A percentile compares a stretch with the other conserved stretches of the same genome.
Evolutionary conservation across 2,797 vertebrate genomes (phyloP).

Genomic region (Hippocampus kuda): DNA sequence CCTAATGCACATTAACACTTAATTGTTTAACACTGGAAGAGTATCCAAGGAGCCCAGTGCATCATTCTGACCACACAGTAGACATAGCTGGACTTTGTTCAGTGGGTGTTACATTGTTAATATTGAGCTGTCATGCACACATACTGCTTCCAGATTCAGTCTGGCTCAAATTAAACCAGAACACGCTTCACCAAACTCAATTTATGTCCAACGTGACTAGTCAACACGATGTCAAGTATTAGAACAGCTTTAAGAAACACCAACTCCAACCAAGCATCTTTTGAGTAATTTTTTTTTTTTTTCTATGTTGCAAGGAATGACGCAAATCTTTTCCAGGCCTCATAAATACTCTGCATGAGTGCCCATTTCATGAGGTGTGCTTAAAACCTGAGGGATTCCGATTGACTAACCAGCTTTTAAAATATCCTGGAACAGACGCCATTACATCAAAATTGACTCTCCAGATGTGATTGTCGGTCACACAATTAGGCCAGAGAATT

Average conservation of each 20-base stretch:
- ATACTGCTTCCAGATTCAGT: conserved; percentile 27
- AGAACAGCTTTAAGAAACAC: conserved; percentile 27
- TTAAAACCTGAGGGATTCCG: conserved; percentile 21
- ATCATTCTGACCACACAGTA: conserved; percentile 5
- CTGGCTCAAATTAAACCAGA: conserved; percentile 9
- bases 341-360: conserved; percentile 39
- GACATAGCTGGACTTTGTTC: conserved; percentile 18
- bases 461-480: conserved; percentile 18
- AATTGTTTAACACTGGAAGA: conserved; percentile 12
- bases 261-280: conserved; percentile 21
- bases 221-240: conserved; percentile 27
- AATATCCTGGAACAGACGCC: conserved; percentile 17
- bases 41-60: conserved; percentile 17
- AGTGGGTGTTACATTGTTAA: not conserved
- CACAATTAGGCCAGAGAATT: too few relatives aligned
- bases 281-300: conserved; percentile 10
- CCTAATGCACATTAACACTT: conserved; percentile 8
- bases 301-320: conserved; percentile 40
- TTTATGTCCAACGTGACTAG: conserved; percentile 13
- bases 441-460: conserved; percentile 21
- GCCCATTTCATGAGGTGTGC: conserved; percentile 16
- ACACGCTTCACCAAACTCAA: not conserved
- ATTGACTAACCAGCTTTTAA: conserved; percentile 6
- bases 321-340: conserved; percentile 26
- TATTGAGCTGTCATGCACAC: conserved; percentile 25